These are phyloP conservation scores for Phalloptychus januarius DNA, from an alignment of 2,797 vertebrate genomes.

Conservation along the genomic window DNA sequence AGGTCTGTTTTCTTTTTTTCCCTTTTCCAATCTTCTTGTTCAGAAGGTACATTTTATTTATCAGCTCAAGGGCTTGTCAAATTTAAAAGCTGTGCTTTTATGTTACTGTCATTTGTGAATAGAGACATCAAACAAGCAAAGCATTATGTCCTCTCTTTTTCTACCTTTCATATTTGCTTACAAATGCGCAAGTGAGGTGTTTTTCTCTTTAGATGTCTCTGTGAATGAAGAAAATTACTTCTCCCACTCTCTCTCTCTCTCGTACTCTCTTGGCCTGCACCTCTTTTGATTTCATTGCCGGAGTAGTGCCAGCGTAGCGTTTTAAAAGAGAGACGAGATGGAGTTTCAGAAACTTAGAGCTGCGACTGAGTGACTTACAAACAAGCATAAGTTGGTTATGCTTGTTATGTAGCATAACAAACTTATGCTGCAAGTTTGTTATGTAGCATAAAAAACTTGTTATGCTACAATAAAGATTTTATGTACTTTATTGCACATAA, in stretches of 20 bases:
- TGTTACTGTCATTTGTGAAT: constrained; percentile 58
- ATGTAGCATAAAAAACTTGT: too few species aligned
- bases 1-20: constrained; percentile 23
- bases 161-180: constrained; percentile 21
- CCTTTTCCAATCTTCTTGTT: constrained; percentile 37
- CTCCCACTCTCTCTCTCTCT: constrained; percentile 26
- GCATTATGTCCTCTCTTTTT: constrained; percentile 29
- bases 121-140: constrained; percentile 45
- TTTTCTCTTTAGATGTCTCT: constrained; percentile 41
- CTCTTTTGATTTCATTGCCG: constrained; percentile 20
- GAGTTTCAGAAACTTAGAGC: constrained; percentile 18
- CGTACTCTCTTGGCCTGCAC: constrained; percentile 17
- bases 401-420: too few species aligned
- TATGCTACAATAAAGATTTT: too few species aligned
- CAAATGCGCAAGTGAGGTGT: constrained; percentile 21
- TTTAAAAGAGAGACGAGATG: constrained; percentile 45
- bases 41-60: constrained; percentile 39
- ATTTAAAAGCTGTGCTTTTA: constrained; percentile 45
- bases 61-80: constrained; percentile 55
- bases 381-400: too few species aligned
- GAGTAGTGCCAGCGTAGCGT: constrained; percentile 24
- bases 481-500: too few species aligned
- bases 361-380: constrained; percentile 24
- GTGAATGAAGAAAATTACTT: constrained; percentile 49
- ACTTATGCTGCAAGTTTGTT: too few species aligned